Base-by-base conservation (phyloP, 23 tunicate genomes). In the Trididemnum nubilum region DNA sequence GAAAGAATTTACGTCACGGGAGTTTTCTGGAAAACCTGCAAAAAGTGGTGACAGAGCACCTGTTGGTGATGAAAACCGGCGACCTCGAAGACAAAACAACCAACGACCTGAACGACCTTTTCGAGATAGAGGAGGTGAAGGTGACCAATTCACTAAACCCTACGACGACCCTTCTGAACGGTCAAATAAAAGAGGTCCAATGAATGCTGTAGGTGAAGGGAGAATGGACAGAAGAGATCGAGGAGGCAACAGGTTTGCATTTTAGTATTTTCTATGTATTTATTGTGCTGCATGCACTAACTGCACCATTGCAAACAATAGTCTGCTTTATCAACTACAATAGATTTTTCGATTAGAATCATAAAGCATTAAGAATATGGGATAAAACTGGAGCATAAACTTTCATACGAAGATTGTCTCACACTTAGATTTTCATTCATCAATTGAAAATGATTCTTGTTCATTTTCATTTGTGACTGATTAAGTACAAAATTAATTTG, bases 21-120 rank as follows among this genome's bases (percentile, higher is more conserved):
- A 73, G 25, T 15, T 58, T 38, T 39, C 30, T 38, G 58, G 28
- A 3, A 40, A 73, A n/a, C 28, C 7, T n/a, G 30, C 58, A 15
- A 38, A 2, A 38, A 24, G 21, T 37, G 9, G 24, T n/a, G 78
- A 37, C 5, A n/a, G 27, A 15, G 18, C 7, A 2, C 78, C 78
- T 38, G 71, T 50, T 32, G 97, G 97, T 15, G 90, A 91, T 81
- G 90, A 91, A 51, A 85, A 91, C 60, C 38, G 90, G 34, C 71
- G 97, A 28, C 90, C 90, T 7, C 90, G 84, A 18, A 64, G 97
- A 40, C 80, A 85, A 37, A 85, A 85, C 39, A 81, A 90, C 37
- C 85, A 64, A 12, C 33, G 85, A 0, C 18, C 71, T 15, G 85
- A 54, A 18, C 38, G 60, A 49, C 76, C 38, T 9, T 25, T 29